These are phyloP conservation scores for Mesochorus sp. DNA, from an alignment of 2,888 invertebrate genomes.

Conservation along the genomic window DNA sequence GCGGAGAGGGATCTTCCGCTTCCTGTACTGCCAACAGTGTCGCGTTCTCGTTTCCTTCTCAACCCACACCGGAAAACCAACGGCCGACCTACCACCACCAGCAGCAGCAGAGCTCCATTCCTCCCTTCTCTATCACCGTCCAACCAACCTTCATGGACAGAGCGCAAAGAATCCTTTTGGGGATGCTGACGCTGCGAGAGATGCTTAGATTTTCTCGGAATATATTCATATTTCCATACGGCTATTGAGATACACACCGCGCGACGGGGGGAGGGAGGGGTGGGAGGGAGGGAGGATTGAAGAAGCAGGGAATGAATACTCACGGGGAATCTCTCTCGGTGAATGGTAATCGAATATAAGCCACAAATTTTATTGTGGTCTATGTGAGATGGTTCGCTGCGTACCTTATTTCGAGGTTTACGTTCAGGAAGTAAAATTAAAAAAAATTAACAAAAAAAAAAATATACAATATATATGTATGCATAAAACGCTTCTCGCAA, in stretches of 20 bases:
- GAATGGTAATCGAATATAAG: slow-evolving; percentile 21
- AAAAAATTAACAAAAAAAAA: slow-evolving; percentile 7
- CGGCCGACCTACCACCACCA: neutral
- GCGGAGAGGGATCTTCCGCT: slow-evolving; percentile 53
- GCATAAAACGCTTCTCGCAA: neutral
- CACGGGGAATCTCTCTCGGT: neutral
- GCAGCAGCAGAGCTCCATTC: too few species aligned
- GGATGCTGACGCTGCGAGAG: slow-evolving; percentile 47
- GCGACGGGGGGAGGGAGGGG: neutral
- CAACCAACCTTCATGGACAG: neutral
- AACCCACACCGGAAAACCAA: slow-evolving; percentile 18
- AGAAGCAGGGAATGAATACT: neutral
- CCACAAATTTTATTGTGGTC: slow-evolving; percentile 5
- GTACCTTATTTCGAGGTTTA: neutral
- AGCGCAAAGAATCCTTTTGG: slow-evolving; percentile 30
- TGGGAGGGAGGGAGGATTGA: too few species aligned
- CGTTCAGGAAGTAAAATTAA: neutral
- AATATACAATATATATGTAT: neutral
- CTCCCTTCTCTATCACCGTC: neutral
- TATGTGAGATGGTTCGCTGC: neutral
- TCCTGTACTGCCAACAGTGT: slow-evolving; percentile 42
- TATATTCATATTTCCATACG: slow-evolving; percentile 21
- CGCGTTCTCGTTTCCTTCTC: slow-evolving; percentile 28
- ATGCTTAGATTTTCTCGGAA: slow-evolving; percentile 23
- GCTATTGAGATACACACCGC: neutral